These are phyloP conservation scores for Aculops lycopersici DNA, from an alignment of 1,140 invertebrate species.

Conservation along the genomic window DNA sequence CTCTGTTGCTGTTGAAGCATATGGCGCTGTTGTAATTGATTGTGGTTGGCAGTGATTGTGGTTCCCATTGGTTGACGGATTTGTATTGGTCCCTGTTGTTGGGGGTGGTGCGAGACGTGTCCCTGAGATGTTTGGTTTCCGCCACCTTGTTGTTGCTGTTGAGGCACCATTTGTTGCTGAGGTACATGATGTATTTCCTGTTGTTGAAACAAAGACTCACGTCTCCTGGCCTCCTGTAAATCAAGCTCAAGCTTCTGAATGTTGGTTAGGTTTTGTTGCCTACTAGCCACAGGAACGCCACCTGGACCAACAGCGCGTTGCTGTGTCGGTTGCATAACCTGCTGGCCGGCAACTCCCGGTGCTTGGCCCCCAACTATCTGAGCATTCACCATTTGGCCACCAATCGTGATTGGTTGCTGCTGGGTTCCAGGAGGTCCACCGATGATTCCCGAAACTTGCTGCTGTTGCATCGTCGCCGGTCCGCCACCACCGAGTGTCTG, in stretches of 20 bases:
- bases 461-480: background rate
- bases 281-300: background rate
- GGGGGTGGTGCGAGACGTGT: too few species aligned
- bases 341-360: background rate
- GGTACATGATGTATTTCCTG: background rate
- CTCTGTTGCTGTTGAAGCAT: background rate
- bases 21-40: background rate
- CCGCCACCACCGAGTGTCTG: too few species aligned
- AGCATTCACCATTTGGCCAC: background rate
- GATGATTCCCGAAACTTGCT: background rate
- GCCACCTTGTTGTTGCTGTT: background rate
- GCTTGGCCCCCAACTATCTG: background rate
- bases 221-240: background rate
- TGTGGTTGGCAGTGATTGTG: background rate
- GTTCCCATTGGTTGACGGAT: background rate
- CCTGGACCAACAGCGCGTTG: background rate
- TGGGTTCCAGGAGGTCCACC: background rate
- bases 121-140: background rate
- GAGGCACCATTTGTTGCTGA: background rate
- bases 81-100: background rate
- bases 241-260: background rate
- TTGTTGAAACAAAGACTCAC: background rate
- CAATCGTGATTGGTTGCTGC: background rate
- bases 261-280: background rate
- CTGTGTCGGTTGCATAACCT: background rate